Percentiles rank a stretch among this genome's conserved stretches.
These are phyloP conservation scores for Sparidentex hasta DNA, from an alignment of 2,797 vertebrate species.

Conservation along the genomic window DNA sequence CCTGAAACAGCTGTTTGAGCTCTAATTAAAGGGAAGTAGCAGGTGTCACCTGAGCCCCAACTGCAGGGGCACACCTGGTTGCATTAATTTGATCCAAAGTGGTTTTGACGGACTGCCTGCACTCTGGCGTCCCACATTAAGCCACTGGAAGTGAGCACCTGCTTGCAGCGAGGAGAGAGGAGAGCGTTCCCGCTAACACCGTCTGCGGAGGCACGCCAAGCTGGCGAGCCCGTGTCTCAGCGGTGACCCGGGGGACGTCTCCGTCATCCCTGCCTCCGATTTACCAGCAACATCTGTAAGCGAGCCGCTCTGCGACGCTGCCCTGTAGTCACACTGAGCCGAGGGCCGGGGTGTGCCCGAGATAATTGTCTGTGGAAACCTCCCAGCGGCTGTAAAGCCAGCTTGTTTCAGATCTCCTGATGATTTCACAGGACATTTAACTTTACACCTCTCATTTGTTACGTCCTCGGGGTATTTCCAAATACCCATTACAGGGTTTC, in stretches of 20 bases:
- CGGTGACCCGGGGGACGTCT: slow-evolving; percentile 54
- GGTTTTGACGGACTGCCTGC: slow-evolving; percentile 81
- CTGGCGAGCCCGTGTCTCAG: slow-evolving; percentile 43
- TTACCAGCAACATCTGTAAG: slow-evolving; percentile 70
- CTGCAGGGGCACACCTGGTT: slow-evolving; percentile 83
- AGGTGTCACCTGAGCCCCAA: slow-evolving; percentile 86
- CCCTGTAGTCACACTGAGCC: slow-evolving; percentile 66
- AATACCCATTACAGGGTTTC: slow-evolving; percentile 85
- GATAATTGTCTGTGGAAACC: slow-evolving; percentile 79
- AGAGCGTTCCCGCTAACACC: slow-evolving; percentile 40
- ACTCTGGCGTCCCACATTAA: slow-evolving; percentile 75
- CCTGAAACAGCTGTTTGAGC: slow-evolving; percentile 85
- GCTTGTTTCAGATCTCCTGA: slow-evolving; percentile 82
- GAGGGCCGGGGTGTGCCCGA: slow-evolving; percentile 41
- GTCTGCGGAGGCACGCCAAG: slow-evolving; percentile 55
- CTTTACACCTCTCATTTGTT: slow-evolving; percentile 89
- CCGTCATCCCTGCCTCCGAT: slow-evolving; percentile 57
- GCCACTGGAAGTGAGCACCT: slow-evolving; percentile 75
- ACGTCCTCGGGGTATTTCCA: slow-evolving; percentile 84
- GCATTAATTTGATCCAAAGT: slow-evolving; percentile 87
- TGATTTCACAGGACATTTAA: slow-evolving; percentile 90
- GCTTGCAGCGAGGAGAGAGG: slow-evolving; percentile 55
- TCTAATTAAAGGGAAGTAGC: slow-evolving; percentile 88
- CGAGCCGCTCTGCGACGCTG: slow-evolving; percentile 49
- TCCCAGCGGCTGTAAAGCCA: slow-evolving; percentile 77